These are phyloP conservation scores for Gari tellinella DNA, from an alignment of 2,888 invertebrate genomes.

Conservation along the genomic window DNA sequence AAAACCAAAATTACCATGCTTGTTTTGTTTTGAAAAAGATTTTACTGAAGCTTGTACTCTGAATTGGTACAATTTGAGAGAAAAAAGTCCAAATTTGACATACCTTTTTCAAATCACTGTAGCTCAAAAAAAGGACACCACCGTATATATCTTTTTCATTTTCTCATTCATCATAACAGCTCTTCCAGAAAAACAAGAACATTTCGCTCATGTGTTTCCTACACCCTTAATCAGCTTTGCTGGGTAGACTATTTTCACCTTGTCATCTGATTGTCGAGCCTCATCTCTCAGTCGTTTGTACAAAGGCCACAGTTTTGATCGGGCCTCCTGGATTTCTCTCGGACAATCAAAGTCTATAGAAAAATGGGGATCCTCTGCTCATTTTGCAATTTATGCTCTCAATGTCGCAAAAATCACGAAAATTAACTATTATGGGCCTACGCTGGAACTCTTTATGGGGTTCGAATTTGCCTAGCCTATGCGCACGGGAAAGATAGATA, in stretches of 20 bases:
- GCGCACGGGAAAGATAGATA: constrained; percentile 19
- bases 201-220: too few species aligned
- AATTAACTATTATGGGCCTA: constrained; percentile 15
- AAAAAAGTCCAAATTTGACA: too few species aligned
- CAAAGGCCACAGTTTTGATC: constrained; percentile 9
- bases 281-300: not conserved
- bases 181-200: too few species aligned
- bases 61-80: too few species aligned
- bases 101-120: too few species aligned
- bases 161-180: too few species aligned
- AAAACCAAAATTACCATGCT: too few species aligned
- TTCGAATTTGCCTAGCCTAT: constrained; percentile 1
- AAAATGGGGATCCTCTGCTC: constrained; percentile 9
- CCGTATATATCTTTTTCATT: too few species aligned
- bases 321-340: constrained; percentile 18
- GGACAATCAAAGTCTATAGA: constrained; percentile 21
- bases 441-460: not conserved
- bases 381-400: constrained; percentile 16
- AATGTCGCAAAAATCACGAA: constrained; percentile 16
- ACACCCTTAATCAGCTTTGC: constrained; percentile 1
- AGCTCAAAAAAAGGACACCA: too few species aligned
- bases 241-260: constrained; percentile 6
- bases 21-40: too few species aligned
- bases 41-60: too few species aligned
- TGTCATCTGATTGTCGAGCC: not conserved